Base-by-base conservation (phyloP, 1,140 invertebrate genomes). In the Temnothorax curvispinosus region DNA sequence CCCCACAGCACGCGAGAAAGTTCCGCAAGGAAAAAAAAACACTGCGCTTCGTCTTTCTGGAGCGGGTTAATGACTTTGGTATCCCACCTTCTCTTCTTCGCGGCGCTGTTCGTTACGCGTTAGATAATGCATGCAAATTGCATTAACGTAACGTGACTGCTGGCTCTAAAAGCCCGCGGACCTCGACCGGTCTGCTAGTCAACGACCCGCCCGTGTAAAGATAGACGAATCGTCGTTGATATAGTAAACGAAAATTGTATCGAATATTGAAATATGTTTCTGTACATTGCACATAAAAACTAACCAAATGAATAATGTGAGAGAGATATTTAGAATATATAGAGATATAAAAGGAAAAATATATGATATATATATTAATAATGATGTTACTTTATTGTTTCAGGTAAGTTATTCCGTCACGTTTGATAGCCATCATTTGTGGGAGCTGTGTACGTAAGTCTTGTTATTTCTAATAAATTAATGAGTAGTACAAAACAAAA, bases 61-160 rank as follows among this genome's bases (percentile, higher is more conserved):
- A 15, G 44, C 58, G 69, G 69, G 87, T 89, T 89, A 89, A 89
- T 65, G 87, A 89, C 84, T 81, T 5, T 21, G 54, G 50, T 80
- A 38, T 77, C 62, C 76, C 77, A 82, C 74, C 81, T 85, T 84
- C 65, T 64, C 64, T 75, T 64, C 64, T 80, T 56, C 60, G 47
- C 38, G 38, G 85, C 44, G 32, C 69, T 41, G 58, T 87, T 91
- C 89, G 92, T 93, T 93, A 91, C 90, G 78, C 91, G 89, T 92
- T 91, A 91, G 92, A 91, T 93, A 93, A 93, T 93, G 89, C 92
- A 93, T 93, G 93, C 91, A 93, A 92, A 93, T 93, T 93, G 90
- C 90, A 76, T 92, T 89, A 92, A 90, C 85, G 88, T 89, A 91
- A 89, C 90, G 87, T 90, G 88, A 91, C 90, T 90, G 85, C 89